Evolutionary conservation across 2,888 invertebrate genomes (phyloP).

Genomic region (Epirrhoe tristata): DNA sequence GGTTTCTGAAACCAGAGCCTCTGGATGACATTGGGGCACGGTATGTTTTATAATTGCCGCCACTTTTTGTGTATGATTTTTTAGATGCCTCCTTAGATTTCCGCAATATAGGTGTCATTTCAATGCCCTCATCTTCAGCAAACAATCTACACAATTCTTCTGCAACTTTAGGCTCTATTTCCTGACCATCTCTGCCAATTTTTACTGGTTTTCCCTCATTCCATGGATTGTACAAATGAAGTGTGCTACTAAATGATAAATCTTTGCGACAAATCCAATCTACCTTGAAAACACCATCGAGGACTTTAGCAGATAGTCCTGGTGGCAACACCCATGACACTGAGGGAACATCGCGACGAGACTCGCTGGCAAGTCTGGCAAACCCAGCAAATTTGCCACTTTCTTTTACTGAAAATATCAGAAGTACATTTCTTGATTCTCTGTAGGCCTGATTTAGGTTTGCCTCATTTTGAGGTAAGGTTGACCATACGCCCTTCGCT

Average conservation of each 20-base stretch:
- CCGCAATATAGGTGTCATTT: constrained; percentile 94
- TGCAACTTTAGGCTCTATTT: constrained; percentile 98
- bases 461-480: constrained; percentile 98
- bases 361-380: constrained; percentile 95
- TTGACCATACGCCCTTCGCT: constrained; percentile 98
- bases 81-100: constrained; percentile 94
- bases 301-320: constrained; percentile 95
- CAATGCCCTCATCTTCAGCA: constrained; percentile 96
- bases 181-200: constrained; percentile 99
- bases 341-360: constrained; percentile 94
- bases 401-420: constrained; percentile 99
- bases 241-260: constrained; percentile 95
- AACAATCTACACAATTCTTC: constrained; percentile 97
- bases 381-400: constrained; percentile 98
- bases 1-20: constrained; percentile 80
- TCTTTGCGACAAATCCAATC: constrained; percentile 99
- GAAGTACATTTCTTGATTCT: constrained; percentile 96
- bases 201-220: constrained; percentile 99
- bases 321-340: constrained; percentile 98
- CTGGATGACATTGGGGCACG: constrained; percentile 76
- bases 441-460: constrained; percentile 97
- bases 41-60: constrained; percentile 80
- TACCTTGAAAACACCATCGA: constrained; percentile 98
- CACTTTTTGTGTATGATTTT: constrained; percentile 83
- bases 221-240: constrained; percentile 98